Evolutionary conservation across 2,797 vertebrate species (phyloP), one percentile per base, ranked within the genome.

Genomic region (Pseudochirops cupreus): DNA sequence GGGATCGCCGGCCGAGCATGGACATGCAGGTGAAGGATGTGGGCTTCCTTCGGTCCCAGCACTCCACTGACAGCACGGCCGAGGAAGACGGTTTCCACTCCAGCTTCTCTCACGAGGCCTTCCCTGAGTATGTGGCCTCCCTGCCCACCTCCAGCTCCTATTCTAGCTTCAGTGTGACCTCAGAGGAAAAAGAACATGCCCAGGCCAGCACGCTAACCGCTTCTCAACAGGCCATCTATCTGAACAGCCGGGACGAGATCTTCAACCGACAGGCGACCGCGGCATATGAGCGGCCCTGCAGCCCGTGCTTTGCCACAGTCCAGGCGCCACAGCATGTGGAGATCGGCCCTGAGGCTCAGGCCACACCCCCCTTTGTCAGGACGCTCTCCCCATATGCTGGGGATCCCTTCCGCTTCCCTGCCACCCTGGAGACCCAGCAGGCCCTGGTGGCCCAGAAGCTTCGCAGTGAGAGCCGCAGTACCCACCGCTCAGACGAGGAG

Each of bases 131-230:
- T 74, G 98, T 99, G 0, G 99, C 99, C 93, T 99, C 99, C n/a
- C 98, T 99, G 94, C 99, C 99, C 0, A 99, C 99, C 6, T 99
- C 99, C 95, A 99, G 99, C 97, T 99, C 99, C 94, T 99, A 99
- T 97, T 99, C 99, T n/a, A 99, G 99, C 98, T 99, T 99, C 98
- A 99, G 99, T 0, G 99, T 99, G 16, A 99, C 99, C 0, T 99
- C 99, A 0, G 99, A 99, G 94, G 99, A 99, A 97, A 99, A 99
- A 98, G 99, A 99, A 93, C 99, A 98, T 0, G 98, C 98, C 91
- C 99, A 99, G 90, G 99, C 99, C 97, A 98, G 99, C 98, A 99
- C 99, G 0, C 98, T 99, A 93, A 99, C 99, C 1, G 99, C 99
- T 56, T 99, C 99, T 33, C 99, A 99, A 98, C 99, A 99, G 97